These are phyloP conservation scores for Temnopleurus reevesii DNA, from an alignment of 53 echinoderm and acorn worm species.

Conservation along the genomic window DNA sequence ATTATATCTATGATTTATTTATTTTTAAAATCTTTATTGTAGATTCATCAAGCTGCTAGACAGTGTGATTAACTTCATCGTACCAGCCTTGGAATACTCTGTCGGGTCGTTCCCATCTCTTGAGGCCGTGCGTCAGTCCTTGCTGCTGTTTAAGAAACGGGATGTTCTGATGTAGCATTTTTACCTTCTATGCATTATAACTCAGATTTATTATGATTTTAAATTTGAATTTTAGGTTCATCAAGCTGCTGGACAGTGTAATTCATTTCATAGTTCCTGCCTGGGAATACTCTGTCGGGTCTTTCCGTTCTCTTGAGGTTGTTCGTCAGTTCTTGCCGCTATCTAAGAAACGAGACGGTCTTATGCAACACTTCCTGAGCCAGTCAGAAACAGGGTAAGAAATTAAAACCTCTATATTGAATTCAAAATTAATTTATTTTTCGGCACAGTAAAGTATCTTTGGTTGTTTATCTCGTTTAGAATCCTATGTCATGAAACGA, in stretches of 20 bases:
- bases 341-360: constrained; percentile 85
- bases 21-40: background rate
- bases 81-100: constrained; percentile 88
- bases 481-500: no score
- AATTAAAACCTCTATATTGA: no score
- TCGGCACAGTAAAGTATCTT: no score
- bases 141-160: constrained; percentile 84
- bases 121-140: constrained; percentile 80
- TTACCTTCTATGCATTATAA: no score
- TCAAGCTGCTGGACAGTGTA: constrained; percentile 86
- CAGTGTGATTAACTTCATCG: constrained; percentile 88
- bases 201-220: constrained; percentile 54
- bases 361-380: constrained; percentile 84
- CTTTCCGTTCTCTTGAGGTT: constrained; percentile 84
- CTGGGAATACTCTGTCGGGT: constrained; percentile 92
- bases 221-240: constrained; percentile 59
- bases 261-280: constrained; percentile 95
- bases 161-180: constrained; percentile 76
- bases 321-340: constrained; percentile 89
- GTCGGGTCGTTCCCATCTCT: constrained; percentile 84
- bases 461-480: no score
- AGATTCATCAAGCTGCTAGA: constrained; percentile 86
- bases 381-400: constrained; percentile 91
- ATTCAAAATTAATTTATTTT: no score
- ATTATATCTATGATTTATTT: no score